Percentiles rank a stretch among this genome's conserved stretches.
Evolutionary conservation across 2,797 vertebrate genomes (phyloP).

Genomic region (Myotis myotis): DNA sequence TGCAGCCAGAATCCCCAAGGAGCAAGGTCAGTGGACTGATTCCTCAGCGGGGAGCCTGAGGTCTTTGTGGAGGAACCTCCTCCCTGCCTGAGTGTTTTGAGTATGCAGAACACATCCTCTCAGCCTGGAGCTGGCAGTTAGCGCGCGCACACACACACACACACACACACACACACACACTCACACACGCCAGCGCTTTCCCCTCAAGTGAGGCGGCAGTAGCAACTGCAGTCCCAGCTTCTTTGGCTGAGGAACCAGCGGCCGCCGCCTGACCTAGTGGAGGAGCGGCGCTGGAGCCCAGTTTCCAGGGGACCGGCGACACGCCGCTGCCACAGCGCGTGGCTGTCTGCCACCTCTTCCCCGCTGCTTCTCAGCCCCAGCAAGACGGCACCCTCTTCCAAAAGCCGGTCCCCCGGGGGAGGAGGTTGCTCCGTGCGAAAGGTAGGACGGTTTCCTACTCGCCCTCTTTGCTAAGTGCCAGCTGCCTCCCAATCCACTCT

Average conservation of each 20-base stretch:
- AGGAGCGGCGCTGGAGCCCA: constrained; percentile 75
- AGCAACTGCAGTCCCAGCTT: constrained; percentile 79
- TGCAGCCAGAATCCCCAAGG: constrained; percentile 66
- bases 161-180: background rate
- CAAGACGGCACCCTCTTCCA: constrained; percentile 56
- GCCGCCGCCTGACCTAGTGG: constrained; percentile 66
- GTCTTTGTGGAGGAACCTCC: constrained; percentile 71
- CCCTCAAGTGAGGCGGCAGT: constrained; percentile 80
- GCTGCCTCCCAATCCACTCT: constrained; percentile 54
- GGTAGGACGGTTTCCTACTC: constrained; percentile 76
- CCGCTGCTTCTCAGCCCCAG: constrained; percentile 70
- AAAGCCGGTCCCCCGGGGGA: constrained; percentile 55
- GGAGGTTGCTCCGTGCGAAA: constrained; percentile 65
- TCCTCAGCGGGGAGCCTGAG: constrained; percentile 71
- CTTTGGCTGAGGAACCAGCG: constrained; percentile 68
- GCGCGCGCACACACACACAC: constrained; percentile 46
- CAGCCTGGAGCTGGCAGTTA: constrained; percentile 82
- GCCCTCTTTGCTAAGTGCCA: constrained; percentile 49
- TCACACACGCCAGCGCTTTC: constrained; percentile 67
- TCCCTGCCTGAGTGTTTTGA: constrained; percentile 76
- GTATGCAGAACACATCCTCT: constrained; percentile 84
- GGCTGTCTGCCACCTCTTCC: constrained; percentile 74
- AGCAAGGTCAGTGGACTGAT: constrained; percentile 82
- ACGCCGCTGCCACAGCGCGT: constrained; percentile 74
- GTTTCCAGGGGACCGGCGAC: constrained; percentile 75